Conservation (phyloP, 2,797 vertebrate genomes). For the Echeneis naucrates region DNA sequence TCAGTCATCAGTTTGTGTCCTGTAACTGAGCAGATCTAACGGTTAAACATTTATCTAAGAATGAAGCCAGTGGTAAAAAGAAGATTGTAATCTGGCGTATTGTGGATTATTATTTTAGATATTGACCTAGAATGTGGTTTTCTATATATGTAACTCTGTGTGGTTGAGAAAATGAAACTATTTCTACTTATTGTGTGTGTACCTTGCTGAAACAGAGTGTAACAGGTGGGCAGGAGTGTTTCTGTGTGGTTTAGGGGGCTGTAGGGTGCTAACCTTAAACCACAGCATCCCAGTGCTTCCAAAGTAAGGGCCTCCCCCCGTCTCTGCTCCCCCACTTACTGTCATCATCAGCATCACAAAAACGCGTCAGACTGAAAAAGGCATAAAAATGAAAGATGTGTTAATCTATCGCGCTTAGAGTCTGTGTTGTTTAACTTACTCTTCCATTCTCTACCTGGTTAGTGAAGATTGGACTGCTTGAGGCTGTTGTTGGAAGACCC, state of each 20-base stretch:
- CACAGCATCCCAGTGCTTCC: neutral
- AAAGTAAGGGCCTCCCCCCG: neutral
- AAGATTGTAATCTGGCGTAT: neutral
- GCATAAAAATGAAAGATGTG: no score
- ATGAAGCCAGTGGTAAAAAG: neutral
- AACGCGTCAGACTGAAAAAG: neutral
- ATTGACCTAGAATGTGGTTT: constrained; percentile 3
- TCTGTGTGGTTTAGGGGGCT: neutral
- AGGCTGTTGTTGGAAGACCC: no score
- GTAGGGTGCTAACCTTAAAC: neutral
- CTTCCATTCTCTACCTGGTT: neutral
- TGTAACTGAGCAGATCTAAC: neutral
- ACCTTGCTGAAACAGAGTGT: no score
- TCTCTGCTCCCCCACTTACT: neutral
- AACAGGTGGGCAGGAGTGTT: neutral
- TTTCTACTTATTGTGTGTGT: neutral
- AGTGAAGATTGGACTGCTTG: no score
- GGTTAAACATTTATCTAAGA: neutral
- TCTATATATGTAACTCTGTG: neutral
- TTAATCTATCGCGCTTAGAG: neutral
- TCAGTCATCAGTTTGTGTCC: no score
- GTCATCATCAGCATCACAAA: neutral
- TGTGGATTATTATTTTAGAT: neutral
- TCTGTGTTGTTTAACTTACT: no score
- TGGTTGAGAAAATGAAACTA: neutral